Percentiles rank a stretch among this genome's conserved stretches.
Evolutionary conservation across 2,888 invertebrate species (phyloP).

Genomic region (Dryocosmus kuriphilus): DNA sequence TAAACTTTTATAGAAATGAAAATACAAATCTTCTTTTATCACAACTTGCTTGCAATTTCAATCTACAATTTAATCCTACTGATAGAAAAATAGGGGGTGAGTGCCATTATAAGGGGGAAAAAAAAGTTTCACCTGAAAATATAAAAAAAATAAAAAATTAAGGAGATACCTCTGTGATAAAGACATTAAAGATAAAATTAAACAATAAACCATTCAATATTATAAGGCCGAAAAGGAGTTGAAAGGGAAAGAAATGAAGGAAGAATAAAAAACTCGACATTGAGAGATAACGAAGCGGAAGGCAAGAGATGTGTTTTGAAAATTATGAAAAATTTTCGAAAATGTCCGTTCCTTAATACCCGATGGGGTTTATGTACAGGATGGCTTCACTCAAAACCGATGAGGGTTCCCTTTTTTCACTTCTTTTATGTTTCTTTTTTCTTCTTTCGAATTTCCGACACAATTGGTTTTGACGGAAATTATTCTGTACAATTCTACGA

Average conservation of each 20-base stretch:
- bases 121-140: conserved; percentile 47
- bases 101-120: conserved; percentile 53
- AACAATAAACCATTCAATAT: not conserved
- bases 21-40: not conserved
- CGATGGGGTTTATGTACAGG: not conserved
- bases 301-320: conserved; percentile 43
- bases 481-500: conserved; percentile 65
- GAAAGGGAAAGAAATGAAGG: conserved; percentile 33
- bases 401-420: conserved; percentile 11
- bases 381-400: conserved; percentile 18
- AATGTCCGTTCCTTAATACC: not conserved
- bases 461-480: conserved; percentile 7
- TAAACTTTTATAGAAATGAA: not conserved
- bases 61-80: conserved; percentile 23
- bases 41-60: conserved; percentile 23
- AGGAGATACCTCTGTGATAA: conserved; percentile 65
- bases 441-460: conserved; percentile 26
- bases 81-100: conserved; percentile 34
- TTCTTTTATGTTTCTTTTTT: not conserved
- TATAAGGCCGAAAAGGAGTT: conserved; percentile 11
- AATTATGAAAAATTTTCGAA: conserved; percentile 35
- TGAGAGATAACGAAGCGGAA: conserved; percentile 36
- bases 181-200: conserved; percentile 52
- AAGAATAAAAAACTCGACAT: not conserved
- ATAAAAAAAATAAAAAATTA: conserved; percentile 47